These are phyloP conservation scores for Eristalis intricaria DNA, from an alignment of 2,888 invertebrate genomes.

Conservation along the genomic window DNA sequence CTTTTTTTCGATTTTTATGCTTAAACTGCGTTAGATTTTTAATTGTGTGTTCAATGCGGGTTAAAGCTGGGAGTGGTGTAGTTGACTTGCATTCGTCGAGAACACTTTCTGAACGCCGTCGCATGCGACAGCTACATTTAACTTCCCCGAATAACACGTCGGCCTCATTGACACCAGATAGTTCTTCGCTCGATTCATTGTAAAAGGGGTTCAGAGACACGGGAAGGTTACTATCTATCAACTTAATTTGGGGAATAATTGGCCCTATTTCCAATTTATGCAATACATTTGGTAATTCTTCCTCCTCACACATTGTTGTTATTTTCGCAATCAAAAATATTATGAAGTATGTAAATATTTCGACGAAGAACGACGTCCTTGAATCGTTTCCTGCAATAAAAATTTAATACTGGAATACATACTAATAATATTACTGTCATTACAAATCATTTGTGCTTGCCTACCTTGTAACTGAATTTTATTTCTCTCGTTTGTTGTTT, in stretches of 20 bases:
- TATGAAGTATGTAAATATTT: slow-evolving; percentile 9
- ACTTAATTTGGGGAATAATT: slow-evolving; percentile 76
- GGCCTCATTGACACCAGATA: not conserved
- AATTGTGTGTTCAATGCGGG: slow-evolving; percentile 73
- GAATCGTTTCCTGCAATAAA: slow-evolving; percentile 53
- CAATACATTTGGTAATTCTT: slow-evolving; percentile 82
- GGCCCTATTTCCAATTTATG: slow-evolving; percentile 84
- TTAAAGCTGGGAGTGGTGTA: slow-evolving; percentile 26
- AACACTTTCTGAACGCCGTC: slow-evolving; percentile 77
- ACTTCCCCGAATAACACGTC: slow-evolving; percentile 48
- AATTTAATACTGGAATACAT: slow-evolving; percentile 39
- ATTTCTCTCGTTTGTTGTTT: not conserved
- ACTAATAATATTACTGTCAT: slow-evolving; percentile 13
- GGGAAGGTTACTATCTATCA: slow-evolving; percentile 73
- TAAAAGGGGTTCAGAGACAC: slow-evolving; percentile 77
- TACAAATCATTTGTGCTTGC: not conserved
- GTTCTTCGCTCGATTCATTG: slow-evolving; percentile 39
- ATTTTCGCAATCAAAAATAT: slow-evolving; percentile 4
- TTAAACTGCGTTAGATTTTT: slow-evolving; percentile 59
- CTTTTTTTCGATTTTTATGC: slow-evolving; percentile 61
- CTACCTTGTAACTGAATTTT: slow-evolving; percentile 10
- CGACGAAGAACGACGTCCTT: slow-evolving; percentile 35
- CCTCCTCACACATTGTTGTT: slow-evolving; percentile 79
- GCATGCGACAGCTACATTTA: slow-evolving; percentile 74
- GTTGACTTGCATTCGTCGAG: slow-evolving; percentile 75